A percentile compares a stretch with the other conserved stretches of the same genome.
phyloP scores from a whole-genome alignment of 2,113 vertebrate genomes.

The Phyllostomus hastatus region DNA sequence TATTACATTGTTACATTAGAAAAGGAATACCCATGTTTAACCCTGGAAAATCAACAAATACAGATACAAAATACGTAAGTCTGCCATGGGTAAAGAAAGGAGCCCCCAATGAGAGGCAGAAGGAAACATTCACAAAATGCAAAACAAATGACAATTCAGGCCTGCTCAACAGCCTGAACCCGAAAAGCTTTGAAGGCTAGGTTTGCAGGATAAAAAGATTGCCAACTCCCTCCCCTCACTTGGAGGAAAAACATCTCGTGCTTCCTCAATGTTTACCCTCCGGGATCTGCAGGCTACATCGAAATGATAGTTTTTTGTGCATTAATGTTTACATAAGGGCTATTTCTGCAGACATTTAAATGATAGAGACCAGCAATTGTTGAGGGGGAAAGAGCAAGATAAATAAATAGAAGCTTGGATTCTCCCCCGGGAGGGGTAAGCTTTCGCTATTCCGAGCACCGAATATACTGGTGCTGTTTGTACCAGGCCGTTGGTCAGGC shows the following conservation, averaged over 20 bases:
- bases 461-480: slow-evolving; percentile 12
- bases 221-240: neutral
- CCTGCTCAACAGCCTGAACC: neutral
- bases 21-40: neutral
- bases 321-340: slow-evolving; percentile 69
- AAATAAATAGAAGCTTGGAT: slow-evolving; percentile 67
- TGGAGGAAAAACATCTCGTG: neutral
- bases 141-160: neutral
- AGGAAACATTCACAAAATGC: neutral
- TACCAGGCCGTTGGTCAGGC: neutral
- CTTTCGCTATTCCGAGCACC: slow-evolving; percentile 27
- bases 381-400: slow-evolving; percentile 21
- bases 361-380: slow-evolving; percentile 65
- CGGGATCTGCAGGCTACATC: slow-evolving; percentile 44
- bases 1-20: neutral
- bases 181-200: neutral
- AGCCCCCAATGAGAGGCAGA: neutral
- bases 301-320: slow-evolving; percentile 68
- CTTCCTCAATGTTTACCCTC: slow-evolving; percentile 42
- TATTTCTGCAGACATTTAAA: slow-evolving; percentile 69
- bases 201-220: slow-evolving; percentile 49
- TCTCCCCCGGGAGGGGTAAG: slow-evolving; percentile 22
- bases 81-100: neutral
- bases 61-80: neutral
- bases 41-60: neutral